phyloP scores from a whole-genome alignment of 2,888 invertebrate species.

The Alviniconcha strummeri region DNA sequence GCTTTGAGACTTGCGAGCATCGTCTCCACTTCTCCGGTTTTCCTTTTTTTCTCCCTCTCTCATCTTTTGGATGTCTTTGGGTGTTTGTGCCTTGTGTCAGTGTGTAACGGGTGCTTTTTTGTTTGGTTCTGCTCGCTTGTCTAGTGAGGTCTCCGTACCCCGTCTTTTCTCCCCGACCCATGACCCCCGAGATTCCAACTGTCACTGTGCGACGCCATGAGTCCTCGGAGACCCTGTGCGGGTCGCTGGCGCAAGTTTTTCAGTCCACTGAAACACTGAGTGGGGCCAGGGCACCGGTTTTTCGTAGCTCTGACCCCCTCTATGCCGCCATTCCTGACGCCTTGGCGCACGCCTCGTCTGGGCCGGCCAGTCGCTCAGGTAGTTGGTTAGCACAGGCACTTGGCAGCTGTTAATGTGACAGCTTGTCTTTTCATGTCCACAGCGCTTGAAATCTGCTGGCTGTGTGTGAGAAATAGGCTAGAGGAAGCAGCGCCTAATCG shows the following conservation, averaged over 20 bases:
- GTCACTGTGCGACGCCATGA: background rate
- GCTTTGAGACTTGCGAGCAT: no score
- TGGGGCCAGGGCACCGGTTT: conserved; percentile 24
- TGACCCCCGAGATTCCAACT: background rate
- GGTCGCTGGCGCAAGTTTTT: conserved; percentile 28
- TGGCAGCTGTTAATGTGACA: no score
- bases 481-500: no score
- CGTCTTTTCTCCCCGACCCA: background rate
- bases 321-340: conserved; percentile 63
- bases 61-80: background rate
- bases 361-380: conserved; percentile 20
- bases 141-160: conserved; percentile 7
- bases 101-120: background rate
- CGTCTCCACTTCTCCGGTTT: background rate
- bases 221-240: background rate
- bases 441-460: no score
- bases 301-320: conserved; percentile 54
- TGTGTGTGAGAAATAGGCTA: no score
- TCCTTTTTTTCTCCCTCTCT: background rate
- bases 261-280: conserved; percentile 52
- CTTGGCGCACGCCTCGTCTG: conserved; percentile 24
- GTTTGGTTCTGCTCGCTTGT: conserved; percentile 25
- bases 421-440: no score
- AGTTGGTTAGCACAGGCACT: background rate
- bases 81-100: background rate